Base-by-base conservation (phyloP, 2,797 vertebrate species). In the Kryptolebias ocellatus region DNA sequence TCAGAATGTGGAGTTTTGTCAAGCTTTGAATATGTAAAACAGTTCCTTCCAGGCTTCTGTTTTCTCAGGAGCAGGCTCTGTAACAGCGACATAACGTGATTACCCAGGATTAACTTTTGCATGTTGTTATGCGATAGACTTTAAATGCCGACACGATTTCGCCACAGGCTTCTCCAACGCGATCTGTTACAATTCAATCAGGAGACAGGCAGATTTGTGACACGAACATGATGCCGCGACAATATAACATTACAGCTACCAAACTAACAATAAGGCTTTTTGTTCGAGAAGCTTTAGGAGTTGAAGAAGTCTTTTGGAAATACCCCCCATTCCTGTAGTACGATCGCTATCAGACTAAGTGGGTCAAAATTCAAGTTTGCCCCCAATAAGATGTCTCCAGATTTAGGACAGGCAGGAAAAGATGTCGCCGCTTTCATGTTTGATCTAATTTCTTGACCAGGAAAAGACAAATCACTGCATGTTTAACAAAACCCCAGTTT, bases 41-140 rank as follows among this genome's bases (percentile, higher is more conserved):
- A 77, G 64, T 82, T 70, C 67, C 86, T 87, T 71, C 68, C 73
- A 85, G 83, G 79, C 78, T 66, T 53, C 42, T 80, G 68, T 83
- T 83, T 84, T 84, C 83, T 79, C 61, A 46, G 51, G 53, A 79
- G 67, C 71, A 73, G 64, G 49, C 66, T 62, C 74, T 83, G 83
- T 67, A 84, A 76, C 72, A 78, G 78, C 86, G 83, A 70, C 83
- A 81, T 87, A 87, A 89, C 70, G n/a, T 80, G 86, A 90, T 90
- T 87, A 86, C 72, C 70, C 64, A 67, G 85, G 80, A 89, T 87
- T 87, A 86, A 65, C 63, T 66, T 84, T 76, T 72, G 67, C 78
- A 81, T 83, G 66, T 72, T 72, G 53, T 83, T 59, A 72, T 69
- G 55, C 81, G 81, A 85, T 75, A 60, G 70, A 83, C 80, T 71